A percentile compares a stretch with the other conserved stretches of the same genome.
These are phyloP conservation scores for Cercopithecus mona DNA, from an alignment of 2,113 vertebrate genomes.

Conservation along the genomic window DNA sequence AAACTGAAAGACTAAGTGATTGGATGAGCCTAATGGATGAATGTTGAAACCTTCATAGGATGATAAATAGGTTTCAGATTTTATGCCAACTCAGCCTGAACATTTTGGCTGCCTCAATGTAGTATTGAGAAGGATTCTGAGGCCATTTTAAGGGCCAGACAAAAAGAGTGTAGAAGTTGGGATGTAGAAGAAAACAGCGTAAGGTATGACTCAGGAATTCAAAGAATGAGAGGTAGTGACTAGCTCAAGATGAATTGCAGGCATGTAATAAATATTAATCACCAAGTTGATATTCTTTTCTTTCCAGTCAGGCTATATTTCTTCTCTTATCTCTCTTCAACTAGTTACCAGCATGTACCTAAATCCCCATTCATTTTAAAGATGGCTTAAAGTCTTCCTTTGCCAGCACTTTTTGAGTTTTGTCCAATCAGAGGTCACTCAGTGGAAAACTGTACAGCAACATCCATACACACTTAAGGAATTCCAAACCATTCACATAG, in stretches of 20 bases:
- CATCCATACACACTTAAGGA: not conserved
- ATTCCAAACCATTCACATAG: not conserved
- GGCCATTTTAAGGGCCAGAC: not conserved
- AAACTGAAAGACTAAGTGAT: not conserved
- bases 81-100: not conserved
- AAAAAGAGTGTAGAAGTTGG: not conserved
- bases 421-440: not conserved
- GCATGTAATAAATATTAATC: not conserved
- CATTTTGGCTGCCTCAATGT: not conserved
- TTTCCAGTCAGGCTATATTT: not conserved
- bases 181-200: not conserved
- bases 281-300: not conserved
- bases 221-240: not conserved
- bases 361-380: not conserved
- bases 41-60: not conserved
- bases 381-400: not conserved
- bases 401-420: not conserved
- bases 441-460: not conserved
- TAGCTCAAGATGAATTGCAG: not conserved
- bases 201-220: not conserved
- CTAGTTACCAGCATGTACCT: not conserved
- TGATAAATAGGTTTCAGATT: not conserved
- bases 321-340: not conserved
- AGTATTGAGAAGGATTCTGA: not conserved
- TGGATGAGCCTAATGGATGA: not conserved